Base-by-base conservation (phyloP, 2,797 vertebrate genomes). In the Vespertilio murinus region DNA sequence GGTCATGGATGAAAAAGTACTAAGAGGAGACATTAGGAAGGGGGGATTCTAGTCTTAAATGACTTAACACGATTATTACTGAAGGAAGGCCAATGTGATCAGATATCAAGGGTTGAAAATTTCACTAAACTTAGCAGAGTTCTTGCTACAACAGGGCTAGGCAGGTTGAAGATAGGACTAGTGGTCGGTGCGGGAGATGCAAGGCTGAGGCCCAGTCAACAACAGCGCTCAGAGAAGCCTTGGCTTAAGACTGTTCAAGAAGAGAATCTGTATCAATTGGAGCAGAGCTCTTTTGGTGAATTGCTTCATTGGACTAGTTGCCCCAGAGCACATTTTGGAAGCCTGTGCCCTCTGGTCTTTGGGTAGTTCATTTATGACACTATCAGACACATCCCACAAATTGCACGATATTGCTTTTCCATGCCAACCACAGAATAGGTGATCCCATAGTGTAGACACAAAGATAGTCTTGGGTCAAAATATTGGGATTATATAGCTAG, bases 141-240 rank as follows among this genome's bases (percentile, higher is more conserved):
- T 67, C 23, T 75, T 64, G 61, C 20, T 79, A 59, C 20, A 77
- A 35, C 2, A 33, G 56, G 45, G 14, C 25, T 9, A 42, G 0
- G 5, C 4, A 45, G 25, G 17, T 5, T 59, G 49, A 82, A 65
- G 61, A 56, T 0, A 69, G n/a, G 6, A 20, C 14, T 61, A 28
- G 8, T 11, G 7, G 16, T 17, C 22, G 5, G 3, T 5, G 4
- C 0, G 8, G 30, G 25, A 6, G 5, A 30, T 6, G 6, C 20
- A 67, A 20, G 3, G 13, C 17, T 14, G 45, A 74, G 38, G 13
- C 2, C 3, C 74, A 49, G 7, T 20, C 1, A 25, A 30, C 64
- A 78, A 61, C 23, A 13, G 0, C 12, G 33, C 7, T 86, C 69
- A 64, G 20, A 47, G 35, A 93, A 38, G 8, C 3, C 16, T 40